Base-by-base conservation (phyloP, 2,888 invertebrate genomes). In the Epinotia brunnichana region DNA sequence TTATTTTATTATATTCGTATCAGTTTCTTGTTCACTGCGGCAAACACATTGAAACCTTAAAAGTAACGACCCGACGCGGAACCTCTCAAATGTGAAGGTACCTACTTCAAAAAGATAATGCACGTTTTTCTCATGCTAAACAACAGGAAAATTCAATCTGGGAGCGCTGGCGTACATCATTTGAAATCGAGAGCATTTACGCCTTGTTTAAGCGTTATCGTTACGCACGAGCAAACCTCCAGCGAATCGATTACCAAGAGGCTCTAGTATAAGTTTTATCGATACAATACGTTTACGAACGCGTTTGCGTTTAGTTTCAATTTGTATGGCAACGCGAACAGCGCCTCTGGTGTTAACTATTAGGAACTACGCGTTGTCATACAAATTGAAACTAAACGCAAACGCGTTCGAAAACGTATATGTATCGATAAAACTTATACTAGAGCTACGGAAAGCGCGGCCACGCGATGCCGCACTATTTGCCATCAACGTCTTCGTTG, bases 141-240 rank as follows among this genome's bases (percentile, higher is more conserved):
- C 60, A 69, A 61, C 60, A 61, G 60, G 57, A 59, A 68, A 51
- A 69, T 53, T 53, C 60, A 60, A 69, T 69, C 53, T 39, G 21
- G 48, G 11, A 53, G 39, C 51, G 21, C 24, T 59, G n/a, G 48
- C 35, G 17, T 24, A 19, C 35, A 41, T 39, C 60, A 13, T 68
- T 57, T 67, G 44, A 67, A 17, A 57, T 57, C 44, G 35, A 3
- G 57, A n/a, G 57, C 67, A 19, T 48, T 24, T 57, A 29, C 24
- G 56, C 67, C 44, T 57, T 66, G 54, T 66, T 66, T 56, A 66
- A 66, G 21, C 53, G 53, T 53, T 66, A 41, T 68, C 48, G 59
- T 17, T 59, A 29, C 48, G 48, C 48, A 59, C 13, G 17, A 68
- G 51, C 48, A 35, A 54, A 15, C 19, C 39, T 54, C 35, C 0